These are phyloP conservation scores for Drosophila peninsularis DNA, from an alignment of 2,888 invertebrate genomes.

Conservation along the genomic window DNA sequence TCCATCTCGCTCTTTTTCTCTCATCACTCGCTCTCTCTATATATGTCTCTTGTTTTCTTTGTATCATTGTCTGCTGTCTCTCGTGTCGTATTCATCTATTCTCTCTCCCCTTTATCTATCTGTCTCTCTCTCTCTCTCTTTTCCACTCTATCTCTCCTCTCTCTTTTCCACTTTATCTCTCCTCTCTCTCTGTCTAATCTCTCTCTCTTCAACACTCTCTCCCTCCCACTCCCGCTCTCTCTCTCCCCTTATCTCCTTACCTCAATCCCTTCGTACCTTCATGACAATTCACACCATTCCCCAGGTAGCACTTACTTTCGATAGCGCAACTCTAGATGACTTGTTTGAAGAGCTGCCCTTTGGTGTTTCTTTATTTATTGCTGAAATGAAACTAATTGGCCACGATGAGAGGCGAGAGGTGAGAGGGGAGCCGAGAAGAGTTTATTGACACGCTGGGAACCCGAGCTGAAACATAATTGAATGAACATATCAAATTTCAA, in stretches of 20 bases:
- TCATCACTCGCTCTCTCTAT: not conserved
- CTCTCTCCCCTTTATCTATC: not conserved
- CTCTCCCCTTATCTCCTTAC: too few species aligned
- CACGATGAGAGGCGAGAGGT: not conserved
- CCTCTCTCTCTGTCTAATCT: not conserved
- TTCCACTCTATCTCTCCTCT: too few species aligned
- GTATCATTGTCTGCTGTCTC: too few species aligned
- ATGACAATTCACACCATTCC: not conserved
- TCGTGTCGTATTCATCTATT: not conserved
- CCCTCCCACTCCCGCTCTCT: not conserved
- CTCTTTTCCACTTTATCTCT: too few species aligned
- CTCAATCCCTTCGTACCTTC: not conserved
- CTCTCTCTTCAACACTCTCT: not conserved
- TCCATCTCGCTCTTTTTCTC: not conserved
- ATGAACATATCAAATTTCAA: conserved; percentile 78
- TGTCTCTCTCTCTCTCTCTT: not conserved
- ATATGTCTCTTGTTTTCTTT: not conserved
- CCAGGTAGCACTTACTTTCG: conserved; percentile 4
- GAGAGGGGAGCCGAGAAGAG: conserved; percentile 20
- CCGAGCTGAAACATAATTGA: conserved; percentile 57
- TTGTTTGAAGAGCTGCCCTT: conserved; percentile 23
- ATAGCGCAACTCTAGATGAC: not conserved
- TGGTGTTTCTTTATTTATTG: not conserved
- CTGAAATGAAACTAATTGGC: conserved; percentile 31
- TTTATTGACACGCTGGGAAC: conserved; percentile 67